A percentile compares a stretch with the other conserved stretches of the same genome.
Conservation (phyloP, 2,113 vertebrate genomes). For the Neopipo cinnamomea region DNA sequence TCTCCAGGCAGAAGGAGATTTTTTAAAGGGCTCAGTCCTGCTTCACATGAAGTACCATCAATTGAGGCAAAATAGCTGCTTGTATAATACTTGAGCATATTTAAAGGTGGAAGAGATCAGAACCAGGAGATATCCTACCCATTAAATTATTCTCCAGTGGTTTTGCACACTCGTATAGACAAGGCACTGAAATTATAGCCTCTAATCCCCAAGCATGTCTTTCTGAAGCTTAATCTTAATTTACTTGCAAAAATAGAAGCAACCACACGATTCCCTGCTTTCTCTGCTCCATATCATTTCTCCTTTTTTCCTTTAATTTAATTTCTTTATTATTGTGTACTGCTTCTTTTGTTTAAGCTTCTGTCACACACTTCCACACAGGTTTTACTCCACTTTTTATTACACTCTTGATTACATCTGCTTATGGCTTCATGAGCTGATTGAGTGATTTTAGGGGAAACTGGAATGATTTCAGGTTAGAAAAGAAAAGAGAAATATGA, state of each 20-base stretch:
- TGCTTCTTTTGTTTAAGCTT: background rate
- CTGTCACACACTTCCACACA: background rate
- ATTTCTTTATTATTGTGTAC: background rate
- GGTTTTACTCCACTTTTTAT: background rate
- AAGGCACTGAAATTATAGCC: background rate
- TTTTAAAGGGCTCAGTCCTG: background rate
- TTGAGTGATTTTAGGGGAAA: background rate
- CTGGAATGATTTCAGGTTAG: background rate
- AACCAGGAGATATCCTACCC: background rate
- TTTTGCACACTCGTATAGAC: background rate
- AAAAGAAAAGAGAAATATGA: background rate
- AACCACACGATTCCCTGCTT: background rate
- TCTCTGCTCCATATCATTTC: background rate
- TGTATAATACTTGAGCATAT: background rate
- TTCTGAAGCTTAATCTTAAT: background rate
- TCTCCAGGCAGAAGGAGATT: background rate
- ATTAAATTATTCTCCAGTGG: background rate
- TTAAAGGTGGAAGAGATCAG: background rate
- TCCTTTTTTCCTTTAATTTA: background rate
- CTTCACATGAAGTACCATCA: background rate
- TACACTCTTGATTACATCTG: background rate
- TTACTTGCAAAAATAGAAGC: background rate
- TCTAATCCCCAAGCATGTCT: background rate
- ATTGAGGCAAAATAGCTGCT: background rate
- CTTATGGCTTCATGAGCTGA: background rate